Conservation (phyloP, 2,888 invertebrate genomes). For the Octodonta nipae region DNA sequence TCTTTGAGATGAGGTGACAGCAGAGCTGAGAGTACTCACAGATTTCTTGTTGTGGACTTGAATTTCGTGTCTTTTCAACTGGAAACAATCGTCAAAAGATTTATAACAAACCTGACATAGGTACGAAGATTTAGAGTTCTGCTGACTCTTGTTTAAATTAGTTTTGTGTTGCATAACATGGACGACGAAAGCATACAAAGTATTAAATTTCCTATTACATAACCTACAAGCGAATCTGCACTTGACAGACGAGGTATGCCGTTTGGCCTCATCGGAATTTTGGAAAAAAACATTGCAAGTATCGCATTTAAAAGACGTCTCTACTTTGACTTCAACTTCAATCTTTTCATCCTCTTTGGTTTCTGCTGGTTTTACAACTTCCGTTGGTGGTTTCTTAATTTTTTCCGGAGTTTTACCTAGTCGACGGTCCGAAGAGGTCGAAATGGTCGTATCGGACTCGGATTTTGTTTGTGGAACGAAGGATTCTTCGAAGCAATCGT, state of each 20-base stretch:
- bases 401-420: background rate
- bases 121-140: slow-evolving; percentile 9
- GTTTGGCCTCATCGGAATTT: slow-evolving; percentile 14
- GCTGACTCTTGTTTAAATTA: slow-evolving; percentile 9
- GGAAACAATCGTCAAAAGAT: slow-evolving; percentile 17
- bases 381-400: background rate
- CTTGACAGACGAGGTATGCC: slow-evolving; percentile 9
- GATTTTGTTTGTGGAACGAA: background rate
- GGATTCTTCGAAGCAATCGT: background rate
- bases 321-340: slow-evolving; percentile 4
- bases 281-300: slow-evolving; percentile 16
- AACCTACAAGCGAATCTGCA: slow-evolving; percentile 17
- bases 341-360: background rate
- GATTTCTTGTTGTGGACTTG: slow-evolving; percentile 9
- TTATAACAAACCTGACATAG: slow-evolving; percentile 13
- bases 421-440: background rate
- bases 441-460: background rate
- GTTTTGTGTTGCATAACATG: slow-evolving; percentile 18
- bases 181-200: slow-evolving; percentile 18
- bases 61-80: slow-evolving; percentile 17
- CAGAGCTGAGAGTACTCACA: background rate
- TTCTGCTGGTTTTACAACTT: background rate
- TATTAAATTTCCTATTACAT: slow-evolving; percentile 17
- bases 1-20: background rate
- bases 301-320: slow-evolving; percentile 17